phyloP scores from a whole-genome alignment of 2,113 vertebrate genomes.

The Etheostoma cragini region DNA sequence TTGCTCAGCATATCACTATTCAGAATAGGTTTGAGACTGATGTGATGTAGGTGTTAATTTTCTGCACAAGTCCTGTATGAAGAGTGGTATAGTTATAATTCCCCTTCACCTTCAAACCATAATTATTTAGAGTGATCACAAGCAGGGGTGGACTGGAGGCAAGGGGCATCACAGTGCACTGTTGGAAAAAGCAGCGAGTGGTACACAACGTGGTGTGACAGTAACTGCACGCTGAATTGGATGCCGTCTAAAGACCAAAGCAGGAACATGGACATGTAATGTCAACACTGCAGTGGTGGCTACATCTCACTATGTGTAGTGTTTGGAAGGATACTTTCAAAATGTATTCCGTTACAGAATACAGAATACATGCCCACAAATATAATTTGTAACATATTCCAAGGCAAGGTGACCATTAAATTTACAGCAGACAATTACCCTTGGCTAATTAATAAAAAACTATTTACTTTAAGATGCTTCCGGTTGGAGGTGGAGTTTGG shows the following conservation, averaged over 20 bases:
- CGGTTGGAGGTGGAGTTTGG: too few relatives aligned
- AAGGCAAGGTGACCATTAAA: too few relatives aligned
- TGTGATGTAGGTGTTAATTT: constrained; percentile 4
- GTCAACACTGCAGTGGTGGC: constrained; percentile 17
- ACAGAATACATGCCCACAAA: too few relatives aligned
- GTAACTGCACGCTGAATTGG: constrained; percentile 1
- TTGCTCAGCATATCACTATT: constrained; percentile 20
- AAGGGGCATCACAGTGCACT: not conserved
- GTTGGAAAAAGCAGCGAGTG: not conserved
- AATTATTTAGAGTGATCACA: constrained; percentile 10
- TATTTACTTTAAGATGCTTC: too few relatives aligned
- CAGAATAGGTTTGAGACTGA: constrained; percentile 2
- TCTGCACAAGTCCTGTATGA: not conserved
- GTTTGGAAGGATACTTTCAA: too few relatives aligned
- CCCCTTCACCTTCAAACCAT: not conserved
- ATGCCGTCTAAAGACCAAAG: constrained; percentile 29
- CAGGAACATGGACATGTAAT: not conserved
- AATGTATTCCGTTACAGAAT: too few relatives aligned
- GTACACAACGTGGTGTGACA: constrained; percentile 21
- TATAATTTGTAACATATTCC: too few relatives aligned
- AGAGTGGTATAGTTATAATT: not conserved
- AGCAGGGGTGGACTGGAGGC: not conserved
- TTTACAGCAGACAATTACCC: too few relatives aligned
- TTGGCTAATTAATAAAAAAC: too few relatives aligned
- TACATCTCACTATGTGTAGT: constrained; percentile 1